Conservation (phyloP, 2,797 vertebrate species). For the Enteromius viviparus region DNA sequence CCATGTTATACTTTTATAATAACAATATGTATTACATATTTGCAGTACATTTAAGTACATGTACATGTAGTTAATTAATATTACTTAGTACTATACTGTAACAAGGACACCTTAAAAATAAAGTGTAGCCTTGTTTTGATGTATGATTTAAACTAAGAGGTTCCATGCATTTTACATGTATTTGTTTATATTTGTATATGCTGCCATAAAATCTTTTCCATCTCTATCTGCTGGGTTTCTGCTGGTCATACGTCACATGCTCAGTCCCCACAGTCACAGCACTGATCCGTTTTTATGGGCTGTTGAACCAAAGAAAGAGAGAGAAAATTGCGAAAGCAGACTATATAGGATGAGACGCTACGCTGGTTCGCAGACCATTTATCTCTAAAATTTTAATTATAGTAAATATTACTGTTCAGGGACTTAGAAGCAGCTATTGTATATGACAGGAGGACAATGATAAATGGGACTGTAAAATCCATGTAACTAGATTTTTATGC, state of each 20-base stretch:
- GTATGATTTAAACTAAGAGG: neutral
- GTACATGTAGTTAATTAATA: too few species aligned
- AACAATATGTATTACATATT: neutral
- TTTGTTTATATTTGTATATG: constrained; percentile 64
- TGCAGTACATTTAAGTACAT: too few species aligned
- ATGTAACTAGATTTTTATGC: constrained; percentile 10
- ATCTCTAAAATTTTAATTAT: constrained; percentile 61
- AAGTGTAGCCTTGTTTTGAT: neutral
- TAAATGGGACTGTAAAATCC: constrained; percentile 14
- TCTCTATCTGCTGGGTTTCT: constrained; percentile 68
- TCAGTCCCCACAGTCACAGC: constrained; percentile 71
- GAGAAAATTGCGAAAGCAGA: neutral
- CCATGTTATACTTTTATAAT: neutral
- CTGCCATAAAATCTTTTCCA: constrained; percentile 77
- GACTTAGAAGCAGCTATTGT: constrained; percentile 26
- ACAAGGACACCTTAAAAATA: neutral
- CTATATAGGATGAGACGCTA: constrained; percentile 6
- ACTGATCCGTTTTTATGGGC: constrained; percentile 78
- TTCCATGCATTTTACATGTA: neutral
- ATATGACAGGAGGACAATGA: constrained; percentile 15
- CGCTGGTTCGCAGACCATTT: constrained; percentile 17
- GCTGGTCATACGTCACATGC: constrained; percentile 72
- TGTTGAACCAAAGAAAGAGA: constrained; percentile 70
- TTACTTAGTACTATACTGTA: too few species aligned
- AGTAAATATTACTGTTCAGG: constrained; percentile 51